These are phyloP conservation scores for Anguilla megastoma DNA, from an alignment of 2,797 vertebrate genomes.

Conservation along the genomic window DNA sequence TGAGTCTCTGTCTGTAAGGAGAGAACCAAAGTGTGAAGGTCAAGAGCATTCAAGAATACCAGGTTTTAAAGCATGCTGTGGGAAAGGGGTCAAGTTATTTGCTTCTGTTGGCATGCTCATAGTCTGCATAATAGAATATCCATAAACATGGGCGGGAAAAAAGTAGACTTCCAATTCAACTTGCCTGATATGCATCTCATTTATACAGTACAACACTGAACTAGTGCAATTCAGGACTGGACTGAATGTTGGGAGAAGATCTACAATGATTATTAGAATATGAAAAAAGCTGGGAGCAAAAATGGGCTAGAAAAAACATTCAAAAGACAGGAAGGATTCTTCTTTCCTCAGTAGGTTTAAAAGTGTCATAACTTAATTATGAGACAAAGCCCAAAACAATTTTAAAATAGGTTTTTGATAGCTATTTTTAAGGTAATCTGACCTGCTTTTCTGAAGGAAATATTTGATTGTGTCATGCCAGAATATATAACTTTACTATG, in stretches of 20 bases:
- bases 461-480: background rate
- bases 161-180: background rate
- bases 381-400: background rate
- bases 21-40: background rate
- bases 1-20: background rate
- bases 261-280: background rate
- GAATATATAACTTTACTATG: background rate
- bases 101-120: background rate
- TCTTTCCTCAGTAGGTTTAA: background rate
- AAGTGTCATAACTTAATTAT: background rate
- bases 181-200: background rate
- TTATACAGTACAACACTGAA: background rate
- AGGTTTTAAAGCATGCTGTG: background rate
- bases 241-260: background rate
- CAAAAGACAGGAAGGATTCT: background rate
- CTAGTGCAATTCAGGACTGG: background rate
- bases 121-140: background rate
- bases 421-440: background rate
- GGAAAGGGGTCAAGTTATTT: no score
- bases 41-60: background rate
- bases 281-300: background rate
- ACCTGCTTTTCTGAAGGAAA: background rate
- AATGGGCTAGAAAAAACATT: background rate
- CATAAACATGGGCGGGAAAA: background rate
- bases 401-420: background rate